Base-by-base conservation (phyloP, 1,140 invertebrate species). In the Amphibalanus amphitrite region DNA sequence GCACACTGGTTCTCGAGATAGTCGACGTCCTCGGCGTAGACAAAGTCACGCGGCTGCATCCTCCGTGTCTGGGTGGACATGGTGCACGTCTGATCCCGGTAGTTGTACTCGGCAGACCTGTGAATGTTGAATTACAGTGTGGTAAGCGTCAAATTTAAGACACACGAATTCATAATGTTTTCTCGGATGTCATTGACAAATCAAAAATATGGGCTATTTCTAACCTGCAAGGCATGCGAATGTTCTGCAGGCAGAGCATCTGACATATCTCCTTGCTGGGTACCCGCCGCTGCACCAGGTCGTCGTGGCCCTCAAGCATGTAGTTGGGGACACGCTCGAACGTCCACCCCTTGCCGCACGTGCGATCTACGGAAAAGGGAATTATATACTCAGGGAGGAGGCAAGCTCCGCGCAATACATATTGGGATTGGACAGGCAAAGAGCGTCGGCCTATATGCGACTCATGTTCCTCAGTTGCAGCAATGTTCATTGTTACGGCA, bases 1-100 rank as follows among this genome's bases (percentile, higher is more conserved):
- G 82, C 80, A 73, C 83, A 84, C 75, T 83, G 80, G 76, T 84
- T 84, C 76, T 84, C 83, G 75, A 84, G 77, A 74, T 84, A 84
- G 75, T 84, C 82, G 10, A 82, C 77, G 70, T 82, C 80, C 38
- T 78, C 74, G 10, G 76, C 75, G 26, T 77, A 76, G 28, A 78
- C 75, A 38, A 78, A 73, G 74, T 82, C 82, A 26, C 78, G n/a
- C n/a, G n/a, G 81, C 33, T 77, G 74, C 0, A 82, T 80, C 70
- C 83, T 72, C 72, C 82, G 74, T 8, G 81, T 82, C 69, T 84
- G 82, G 25, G 78, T 75, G 74, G 79, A 82, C 28, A 84, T 59
- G 69, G 77, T 77, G 72, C 83, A 84, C 8, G 81, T 76, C 47
- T 77, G 29, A 29, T 80, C 78, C 13, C 79, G 74, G 15, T 75